These are phyloP conservation scores for Notocelia uddmanniana DNA, from an alignment of 2,888 invertebrate genomes.

Conservation along the genomic window DNA sequence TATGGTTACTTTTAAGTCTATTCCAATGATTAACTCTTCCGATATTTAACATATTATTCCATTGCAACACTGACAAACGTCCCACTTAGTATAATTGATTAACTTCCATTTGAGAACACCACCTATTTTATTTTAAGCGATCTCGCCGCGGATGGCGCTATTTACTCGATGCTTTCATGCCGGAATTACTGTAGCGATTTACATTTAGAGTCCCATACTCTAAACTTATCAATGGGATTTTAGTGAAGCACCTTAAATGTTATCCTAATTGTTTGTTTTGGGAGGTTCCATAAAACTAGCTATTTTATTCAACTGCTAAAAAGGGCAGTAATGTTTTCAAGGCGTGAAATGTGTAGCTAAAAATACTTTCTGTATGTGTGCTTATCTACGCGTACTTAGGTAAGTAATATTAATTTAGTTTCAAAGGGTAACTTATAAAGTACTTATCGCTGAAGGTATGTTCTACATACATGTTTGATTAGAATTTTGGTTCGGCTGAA, in stretches of 20 bases:
- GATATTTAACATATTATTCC: conserved; percentile 30
- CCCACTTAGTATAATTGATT: conserved; percentile 36
- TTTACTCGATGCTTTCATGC: conserved; percentile 27
- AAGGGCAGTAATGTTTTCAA: too few species aligned
- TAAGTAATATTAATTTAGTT: too few species aligned
- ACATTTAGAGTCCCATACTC: conserved; percentile 29
- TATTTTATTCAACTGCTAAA: too few species aligned
- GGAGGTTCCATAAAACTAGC: background rate
- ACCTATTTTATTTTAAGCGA: conserved; percentile 37
- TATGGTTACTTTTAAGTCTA: conserved; percentile 27
- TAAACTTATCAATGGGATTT: background rate
- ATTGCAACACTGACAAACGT: conserved; percentile 26
- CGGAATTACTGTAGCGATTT: conserved; percentile 32
- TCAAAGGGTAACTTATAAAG: too few species aligned
- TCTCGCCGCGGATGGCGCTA: conserved; percentile 16
- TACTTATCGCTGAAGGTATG: background rate
- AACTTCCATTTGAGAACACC: conserved; percentile 34
- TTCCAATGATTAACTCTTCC: conserved; percentile 31
- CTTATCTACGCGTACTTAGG: too few species aligned
- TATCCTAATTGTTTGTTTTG: background rate
- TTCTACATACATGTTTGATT: too few species aligned
- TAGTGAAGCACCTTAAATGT: background rate
- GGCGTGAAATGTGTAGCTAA: too few species aligned
- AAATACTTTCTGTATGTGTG: too few species aligned
- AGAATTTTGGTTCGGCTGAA: too few species aligned